phyloP scores from a whole-genome alignment of 2,888 invertebrate species.

The Tupiocoris notatus region DNA sequence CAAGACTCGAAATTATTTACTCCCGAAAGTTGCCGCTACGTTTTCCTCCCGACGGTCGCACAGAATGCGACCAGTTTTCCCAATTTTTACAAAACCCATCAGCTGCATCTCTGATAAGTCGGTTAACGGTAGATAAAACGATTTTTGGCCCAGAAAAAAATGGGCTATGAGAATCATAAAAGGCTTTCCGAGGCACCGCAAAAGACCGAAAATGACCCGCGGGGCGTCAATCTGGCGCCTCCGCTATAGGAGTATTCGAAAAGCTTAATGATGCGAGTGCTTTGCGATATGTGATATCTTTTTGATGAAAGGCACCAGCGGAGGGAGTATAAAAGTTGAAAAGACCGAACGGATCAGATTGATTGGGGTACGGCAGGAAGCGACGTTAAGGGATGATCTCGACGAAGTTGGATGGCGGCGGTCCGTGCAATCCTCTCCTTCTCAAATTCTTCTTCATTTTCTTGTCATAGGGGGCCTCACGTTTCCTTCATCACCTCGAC shows the following conservation, averaged over 20 bases:
- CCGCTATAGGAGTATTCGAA: neutral
- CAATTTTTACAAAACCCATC: no score
- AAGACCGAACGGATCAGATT: neutral
- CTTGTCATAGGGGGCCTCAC: neutral
- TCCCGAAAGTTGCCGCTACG: no score
- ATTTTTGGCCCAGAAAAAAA: no score
- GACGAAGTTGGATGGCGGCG: neutral
- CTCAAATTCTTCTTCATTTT: neutral
- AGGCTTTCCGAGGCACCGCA: no score
- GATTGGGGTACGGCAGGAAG: no score
- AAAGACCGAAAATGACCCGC: neutral
- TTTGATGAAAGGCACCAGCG: neutral
- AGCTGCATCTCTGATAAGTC: no score
- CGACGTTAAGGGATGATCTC: neutral
- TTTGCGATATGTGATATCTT: neutral
- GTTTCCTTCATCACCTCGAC: neutral
- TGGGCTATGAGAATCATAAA: no score
- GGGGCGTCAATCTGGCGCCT: no score
- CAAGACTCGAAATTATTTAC: slow-evolving; percentile 3
- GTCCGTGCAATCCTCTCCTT: neutral
- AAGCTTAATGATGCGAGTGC: neutral
- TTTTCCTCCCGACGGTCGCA: no score
- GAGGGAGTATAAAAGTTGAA: neutral
- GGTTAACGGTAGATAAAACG: no score
- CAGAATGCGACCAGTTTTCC: no score